A percentile compares a stretch with the other conserved stretches of the same genome.
Conservation (phyloP, 2,113 vertebrate genomes). For the Callithrix jacchus region DNA sequence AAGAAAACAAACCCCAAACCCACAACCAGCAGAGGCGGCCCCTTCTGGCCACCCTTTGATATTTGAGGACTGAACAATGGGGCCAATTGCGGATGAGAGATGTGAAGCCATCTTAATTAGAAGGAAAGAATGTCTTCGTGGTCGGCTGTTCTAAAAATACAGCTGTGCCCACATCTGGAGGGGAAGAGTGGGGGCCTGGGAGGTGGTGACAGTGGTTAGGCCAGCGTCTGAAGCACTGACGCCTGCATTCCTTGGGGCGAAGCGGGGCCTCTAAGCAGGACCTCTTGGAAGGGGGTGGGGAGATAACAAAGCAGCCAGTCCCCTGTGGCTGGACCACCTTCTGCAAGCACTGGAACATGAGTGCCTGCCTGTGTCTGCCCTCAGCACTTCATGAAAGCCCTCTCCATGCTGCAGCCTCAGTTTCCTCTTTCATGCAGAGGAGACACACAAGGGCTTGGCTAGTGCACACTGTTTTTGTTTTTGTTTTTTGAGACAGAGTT, state of each 20-base stretch:
- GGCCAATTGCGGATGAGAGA: neutral
- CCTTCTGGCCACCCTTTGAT: conserved; percentile 46
- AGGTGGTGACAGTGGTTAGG: neutral
- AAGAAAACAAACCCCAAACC: neutral
- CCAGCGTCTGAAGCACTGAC: neutral
- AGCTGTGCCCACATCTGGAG: conserved; percentile 59
- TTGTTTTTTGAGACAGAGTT: too few species aligned
- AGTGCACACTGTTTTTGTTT: too few species aligned
- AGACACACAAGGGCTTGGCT: too few species aligned
- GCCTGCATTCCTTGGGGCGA: neutral
- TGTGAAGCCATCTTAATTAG: conserved; percentile 57
- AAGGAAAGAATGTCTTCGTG: conserved; percentile 59
- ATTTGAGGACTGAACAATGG: conserved; percentile 47
- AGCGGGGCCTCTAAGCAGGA: neutral
- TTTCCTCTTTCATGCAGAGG: neutral
- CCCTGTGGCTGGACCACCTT: neutral
- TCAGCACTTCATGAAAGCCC: neutral
- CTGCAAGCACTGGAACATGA: neutral
- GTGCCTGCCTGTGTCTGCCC: neutral
- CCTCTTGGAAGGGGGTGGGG: neutral
- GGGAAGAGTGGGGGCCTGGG: neutral
- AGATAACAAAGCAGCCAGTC: neutral
- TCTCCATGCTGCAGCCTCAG: neutral
- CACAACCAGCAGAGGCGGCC: neutral
- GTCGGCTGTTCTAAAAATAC: conserved; percentile 59